phyloP scores from a whole-genome alignment of 1,140 invertebrate species.

The Apis mellifera region DNA sequence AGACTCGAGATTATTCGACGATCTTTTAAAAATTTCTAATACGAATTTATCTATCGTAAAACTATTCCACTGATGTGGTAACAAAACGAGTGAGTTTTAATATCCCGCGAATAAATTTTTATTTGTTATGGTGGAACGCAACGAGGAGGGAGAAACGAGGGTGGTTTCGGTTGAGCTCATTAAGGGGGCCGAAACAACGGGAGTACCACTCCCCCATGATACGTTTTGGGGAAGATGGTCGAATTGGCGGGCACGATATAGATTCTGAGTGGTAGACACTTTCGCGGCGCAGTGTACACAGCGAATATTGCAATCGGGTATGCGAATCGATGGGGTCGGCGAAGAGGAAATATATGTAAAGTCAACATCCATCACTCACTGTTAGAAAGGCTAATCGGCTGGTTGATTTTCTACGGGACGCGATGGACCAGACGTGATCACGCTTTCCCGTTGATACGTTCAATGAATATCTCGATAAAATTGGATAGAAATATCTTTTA shows the following conservation, averaged over 20 bases:
- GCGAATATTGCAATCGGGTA: conserved; percentile 67
- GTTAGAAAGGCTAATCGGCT: conserved; percentile 67
- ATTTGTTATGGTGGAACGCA: background rate
- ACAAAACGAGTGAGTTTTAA: no score
- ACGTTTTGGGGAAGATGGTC: conserved; percentile 81
- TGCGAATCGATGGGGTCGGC: conserved; percentile 62
- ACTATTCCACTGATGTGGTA: no score
- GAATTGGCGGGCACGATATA: conserved; percentile 65
- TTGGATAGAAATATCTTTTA: background rate
- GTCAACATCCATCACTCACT: conserved; percentile 69
- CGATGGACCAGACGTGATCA: conserved; percentile 28
- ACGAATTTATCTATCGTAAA: background rate
- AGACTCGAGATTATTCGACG: background rate
- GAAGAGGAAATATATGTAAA: conserved; percentile 70
- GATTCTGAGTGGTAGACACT: conserved; percentile 57
- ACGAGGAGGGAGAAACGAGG: background rate
- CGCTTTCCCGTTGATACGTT: conserved; percentile 9
- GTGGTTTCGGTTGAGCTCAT: conserved; percentile 26
- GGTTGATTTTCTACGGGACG: conserved; percentile 62
- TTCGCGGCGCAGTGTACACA: conserved; percentile 63
- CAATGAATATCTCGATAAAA: conserved; percentile 11
- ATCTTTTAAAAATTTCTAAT: background rate
- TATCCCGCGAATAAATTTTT: conserved; percentile 10
- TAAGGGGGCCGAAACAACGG: conserved; percentile 43
- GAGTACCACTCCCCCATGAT: background rate